Percentiles rank a stretch among this genome's conserved stretches.
These are phyloP conservation scores for Pempheris klunzingeri DNA, from an alignment of 2,797 vertebrate species.

Conservation along the genomic window DNA sequence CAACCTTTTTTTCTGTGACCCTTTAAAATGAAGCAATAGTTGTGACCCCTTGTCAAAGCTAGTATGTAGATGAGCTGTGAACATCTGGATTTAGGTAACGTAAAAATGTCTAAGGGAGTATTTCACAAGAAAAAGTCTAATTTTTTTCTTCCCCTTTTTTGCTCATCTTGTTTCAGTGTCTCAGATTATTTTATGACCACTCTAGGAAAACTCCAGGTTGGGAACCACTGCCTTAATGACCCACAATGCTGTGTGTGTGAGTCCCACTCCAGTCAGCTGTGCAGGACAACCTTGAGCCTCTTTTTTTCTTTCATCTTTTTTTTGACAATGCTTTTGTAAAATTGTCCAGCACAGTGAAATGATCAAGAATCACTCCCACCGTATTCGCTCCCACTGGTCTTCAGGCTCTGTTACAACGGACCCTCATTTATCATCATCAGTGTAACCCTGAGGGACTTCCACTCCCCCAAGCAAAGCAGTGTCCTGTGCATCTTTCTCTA, in stretches of 20 bases:
- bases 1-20: not conserved
- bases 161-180: no score
- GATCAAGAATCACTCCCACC: conserved; percentile 2
- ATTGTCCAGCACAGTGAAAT: conserved; percentile 6
- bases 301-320: no score
- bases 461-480: not conserved
- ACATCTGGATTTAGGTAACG: not conserved
- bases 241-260: not conserved
- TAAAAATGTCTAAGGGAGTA: not conserved
- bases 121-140: not conserved
- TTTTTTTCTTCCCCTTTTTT: no score
- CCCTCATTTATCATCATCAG: conserved; percentile 50
- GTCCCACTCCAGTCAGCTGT: not conserved
- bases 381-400: not conserved
- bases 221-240: not conserved
- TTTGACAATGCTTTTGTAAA: conserved; percentile 2
- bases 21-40: not conserved
- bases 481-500: conserved; percentile 7
- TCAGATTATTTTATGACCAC: no score
- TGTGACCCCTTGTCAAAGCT: not conserved
- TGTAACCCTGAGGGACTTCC: conserved; percentile 8
- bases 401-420: conserved; percentile 14
- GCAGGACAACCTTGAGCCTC: no score
- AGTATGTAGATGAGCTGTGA: not conserved
- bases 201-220: not conserved